Evolutionary conservation across 2,797 vertebrate genomes (phyloP), one percentile per base, ranked within the genome.

Genomic region (Eulemur mongoz): DNA sequence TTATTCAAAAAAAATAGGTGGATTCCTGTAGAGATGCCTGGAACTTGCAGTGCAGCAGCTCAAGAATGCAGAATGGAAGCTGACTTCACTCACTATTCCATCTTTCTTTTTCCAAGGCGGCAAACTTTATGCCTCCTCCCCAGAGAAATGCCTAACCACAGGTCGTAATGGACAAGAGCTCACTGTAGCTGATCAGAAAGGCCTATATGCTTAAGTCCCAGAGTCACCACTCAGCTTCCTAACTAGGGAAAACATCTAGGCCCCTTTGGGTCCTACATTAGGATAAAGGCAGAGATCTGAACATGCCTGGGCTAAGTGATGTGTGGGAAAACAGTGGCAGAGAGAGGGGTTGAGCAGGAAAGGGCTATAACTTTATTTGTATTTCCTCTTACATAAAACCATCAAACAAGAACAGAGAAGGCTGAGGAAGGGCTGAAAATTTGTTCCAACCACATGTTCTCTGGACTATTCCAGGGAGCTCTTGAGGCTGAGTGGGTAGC

Each of bases 331-430:
- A 54, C 35, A 93, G 63, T 95, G 61, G 67, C 85, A 32, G 45
- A 20, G 45, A 57, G 59, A 61, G 32, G 35, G 7, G 38, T 23
- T 35, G 72, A 92, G 84, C 59, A 92, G 79, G 48, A 89, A 96
- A 96, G 93, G 92, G 94, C 92, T 30, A 50, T 83, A 96, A 96
- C 80, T 98, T 98, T 98, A 98, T 98, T 98, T 95, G 57, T 97
- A 75, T 93, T 96, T 98, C 93, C 84, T 97, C 89, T 93, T 95
- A 97, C 91, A 97, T 57, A 97, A 93, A 97, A 92, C 96, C 96
- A 97, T 96, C 94, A 79, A 96, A 98, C 72, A 93, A 87, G 32
- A 85, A 95, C 63, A 96, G 72, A 96, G 72, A 82, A 92, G 78
- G 72, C 86, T 94, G 59, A 61, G 89, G 69, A 85, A 96, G 61